Base-by-base conservation (phyloP, 2,888 invertebrate genomes). In the Malthinus flaveolus region DNA sequence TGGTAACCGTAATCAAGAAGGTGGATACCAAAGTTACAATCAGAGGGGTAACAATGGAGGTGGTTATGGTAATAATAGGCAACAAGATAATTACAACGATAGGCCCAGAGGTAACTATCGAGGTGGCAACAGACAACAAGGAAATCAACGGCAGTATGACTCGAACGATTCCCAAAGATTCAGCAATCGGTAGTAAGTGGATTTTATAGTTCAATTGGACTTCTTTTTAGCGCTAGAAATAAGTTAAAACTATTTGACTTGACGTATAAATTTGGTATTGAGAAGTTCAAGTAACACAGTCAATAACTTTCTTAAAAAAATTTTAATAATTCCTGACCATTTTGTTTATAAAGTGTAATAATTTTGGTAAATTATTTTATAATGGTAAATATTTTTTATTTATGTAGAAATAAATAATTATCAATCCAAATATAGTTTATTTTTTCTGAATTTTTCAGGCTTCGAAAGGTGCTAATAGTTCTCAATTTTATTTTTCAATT, bases 21-120 rank as follows among this genome's bases (percentile, higher is more conserved):
- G 39, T 23, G 39, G 39, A 15, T 42, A 42, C 23, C 15, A 15
- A 42, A 42, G 6, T 42, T 42, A 42, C 9, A 42, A 42, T 42
- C 39, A 42, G 12, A 13, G 39, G 23, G 13, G 15, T n/a, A 42
- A 42, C 9, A 9, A 42, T 31, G 46, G 56, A 32, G 59, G 58
- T 9, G 51, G 50, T 33, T 51, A 56, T 45, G 59, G 58, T 9
- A 49, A 46, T 33, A 47, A 56, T 45, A 39, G 52, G 4, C 56
- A 55, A 42, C 46, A 46, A 31, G 46, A 31, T 31, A 46, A 32
- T 9, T 46, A 12, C 11, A 32, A 46, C 12, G 31, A 32, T 8
- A 12, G 46, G 32, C 23, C 11, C 11, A 15, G 51, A 8, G 32
- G 36, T 33, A 36, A 10, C 8, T 34, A 59, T 13, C 55, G 55